These are phyloP conservation scores for Miltochrista miniata DNA, from an alignment of 2,888 invertebrate species.

Conservation along the genomic window DNA sequence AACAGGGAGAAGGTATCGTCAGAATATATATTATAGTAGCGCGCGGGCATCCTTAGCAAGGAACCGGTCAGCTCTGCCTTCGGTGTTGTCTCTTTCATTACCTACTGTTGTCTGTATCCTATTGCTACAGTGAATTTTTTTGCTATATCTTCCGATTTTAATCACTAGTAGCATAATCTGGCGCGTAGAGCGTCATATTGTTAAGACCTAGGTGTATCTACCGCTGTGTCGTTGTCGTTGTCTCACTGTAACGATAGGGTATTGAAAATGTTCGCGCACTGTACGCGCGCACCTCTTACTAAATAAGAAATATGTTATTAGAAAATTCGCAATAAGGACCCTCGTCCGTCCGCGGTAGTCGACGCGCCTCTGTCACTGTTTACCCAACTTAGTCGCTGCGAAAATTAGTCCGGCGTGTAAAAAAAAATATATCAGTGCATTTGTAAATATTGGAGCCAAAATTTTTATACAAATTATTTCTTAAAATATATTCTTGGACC, in stretches of 20 bases:
- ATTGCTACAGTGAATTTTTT: conserved; percentile 77
- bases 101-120: conserved; percentile 62
- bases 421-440: conserved; percentile 68
- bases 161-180: conserved; percentile 42
- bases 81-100: conserved; percentile 75
- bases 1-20: conserved; percentile 69
- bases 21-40: conserved; percentile 51
- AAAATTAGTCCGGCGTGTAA: conserved; percentile 78
- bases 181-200: conserved; percentile 20
- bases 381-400: conserved; percentile 70
- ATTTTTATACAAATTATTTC: conserved; percentile 82
- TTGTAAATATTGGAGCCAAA: conserved; percentile 82
- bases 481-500: conserved; percentile 72
- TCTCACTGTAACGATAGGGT: conserved; percentile 78
- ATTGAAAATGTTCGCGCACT: conserved; percentile 58
- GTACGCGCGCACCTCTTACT: conserved; percentile 68
- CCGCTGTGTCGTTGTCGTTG: conserved; percentile 41
- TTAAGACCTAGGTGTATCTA: conserved; percentile 38
- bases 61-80: conserved; percentile 72
- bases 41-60: conserved; percentile 62
- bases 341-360: conserved; percentile 35
- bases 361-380: conserved; percentile 49
- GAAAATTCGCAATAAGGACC: conserved; percentile 67
- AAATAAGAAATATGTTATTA: conserved; percentile 81
- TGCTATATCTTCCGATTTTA: conserved; percentile 66